A percentile compares a stretch with the other conserved stretches of the same genome.
phyloP scores from a whole-genome alignment of 2,113 vertebrate species.

The Engystomops pustulosus region DNA sequence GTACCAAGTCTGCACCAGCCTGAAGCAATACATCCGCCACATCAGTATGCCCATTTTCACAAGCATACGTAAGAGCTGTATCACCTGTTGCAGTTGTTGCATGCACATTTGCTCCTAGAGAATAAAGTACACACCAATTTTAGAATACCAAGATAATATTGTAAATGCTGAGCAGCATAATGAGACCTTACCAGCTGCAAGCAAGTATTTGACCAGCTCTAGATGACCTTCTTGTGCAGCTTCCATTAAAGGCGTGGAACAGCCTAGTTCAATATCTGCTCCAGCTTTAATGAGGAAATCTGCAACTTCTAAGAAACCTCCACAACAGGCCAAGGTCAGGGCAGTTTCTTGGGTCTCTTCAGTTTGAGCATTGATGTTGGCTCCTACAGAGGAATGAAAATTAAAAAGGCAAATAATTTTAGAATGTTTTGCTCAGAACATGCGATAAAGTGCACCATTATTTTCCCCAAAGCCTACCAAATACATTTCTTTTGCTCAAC shows the following conservation, averaged over 20 bases:
- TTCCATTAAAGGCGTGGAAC: constrained; percentile 98
- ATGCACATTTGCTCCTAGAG: constrained; percentile 92
- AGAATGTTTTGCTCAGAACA: too few species aligned
- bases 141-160: not conserved
- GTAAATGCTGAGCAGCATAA: not conserved
- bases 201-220: constrained; percentile 95
- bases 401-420: too few species aligned
- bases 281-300: constrained; percentile 98
- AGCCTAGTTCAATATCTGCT: constrained; percentile 96
- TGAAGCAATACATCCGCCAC: constrained; percentile 97
- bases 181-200: constrained; percentile 86
- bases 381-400: too few species aligned
- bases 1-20: constrained; percentile 95
- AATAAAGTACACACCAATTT: not conserved
- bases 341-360: constrained; percentile 98
- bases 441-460: too few species aligned
- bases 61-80: constrained; percentile 95
- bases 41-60: constrained; percentile 98
- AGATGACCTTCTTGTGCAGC: constrained; percentile 97
- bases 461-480: too few species aligned
- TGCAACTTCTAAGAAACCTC: constrained; percentile 95
- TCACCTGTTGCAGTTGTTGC: constrained; percentile 97
- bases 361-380: constrained; percentile 98
- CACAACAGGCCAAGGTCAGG: constrained; percentile 94
- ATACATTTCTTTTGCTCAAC: too few species aligned